These are phyloP conservation scores for Hyposmocoma kahamanoa DNA, from an alignment of 1,140 invertebrate species.

Conservation along the genomic window DNA sequence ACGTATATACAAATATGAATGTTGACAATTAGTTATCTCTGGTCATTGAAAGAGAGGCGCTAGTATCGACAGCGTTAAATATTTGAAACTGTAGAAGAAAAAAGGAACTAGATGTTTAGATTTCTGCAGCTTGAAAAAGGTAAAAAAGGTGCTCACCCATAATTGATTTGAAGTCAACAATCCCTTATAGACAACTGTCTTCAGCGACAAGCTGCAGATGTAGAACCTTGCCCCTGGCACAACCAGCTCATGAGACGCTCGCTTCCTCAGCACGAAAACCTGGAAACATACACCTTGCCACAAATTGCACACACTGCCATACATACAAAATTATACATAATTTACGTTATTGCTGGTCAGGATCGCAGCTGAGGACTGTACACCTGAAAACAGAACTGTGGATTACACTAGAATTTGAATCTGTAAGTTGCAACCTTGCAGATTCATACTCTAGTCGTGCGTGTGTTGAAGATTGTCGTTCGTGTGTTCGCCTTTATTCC, in stretches of 20 bases:
- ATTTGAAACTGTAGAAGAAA: too few species aligned
- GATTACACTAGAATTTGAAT: slow-evolving; percentile 44
- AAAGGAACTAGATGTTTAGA: too few species aligned
- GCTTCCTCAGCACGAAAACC: slow-evolving; percentile 95
- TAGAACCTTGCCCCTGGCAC: slow-evolving; percentile 92
- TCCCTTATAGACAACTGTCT: slow-evolving; percentile 97
- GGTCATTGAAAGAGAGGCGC: too few species aligned
- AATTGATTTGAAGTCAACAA: slow-evolving; percentile 96
- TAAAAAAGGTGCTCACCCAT: slow-evolving; percentile 78
- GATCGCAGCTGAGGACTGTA: too few species aligned
- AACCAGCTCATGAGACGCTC: slow-evolving; percentile 91
- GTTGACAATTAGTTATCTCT: too few species aligned
- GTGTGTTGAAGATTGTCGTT: not conserved
- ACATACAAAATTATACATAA: too few species aligned
- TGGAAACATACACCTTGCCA: slow-evolving; percentile 58
- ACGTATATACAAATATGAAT: too few species aligned
- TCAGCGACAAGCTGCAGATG: slow-evolving; percentile 94
- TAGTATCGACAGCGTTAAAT: too few species aligned
- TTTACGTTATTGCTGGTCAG: too few species aligned
- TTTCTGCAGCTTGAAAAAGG: too few species aligned
- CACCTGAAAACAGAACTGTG: too few species aligned
- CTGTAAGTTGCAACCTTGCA: slow-evolving; percentile 38
- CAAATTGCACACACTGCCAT: slow-evolving; percentile 15
- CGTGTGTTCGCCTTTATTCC: not conserved
- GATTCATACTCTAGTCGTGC: slow-evolving; percentile 51